Evolutionary conservation across 2,797 vertebrate species (phyloP).

Genomic region (Alcedo atthis): DNA sequence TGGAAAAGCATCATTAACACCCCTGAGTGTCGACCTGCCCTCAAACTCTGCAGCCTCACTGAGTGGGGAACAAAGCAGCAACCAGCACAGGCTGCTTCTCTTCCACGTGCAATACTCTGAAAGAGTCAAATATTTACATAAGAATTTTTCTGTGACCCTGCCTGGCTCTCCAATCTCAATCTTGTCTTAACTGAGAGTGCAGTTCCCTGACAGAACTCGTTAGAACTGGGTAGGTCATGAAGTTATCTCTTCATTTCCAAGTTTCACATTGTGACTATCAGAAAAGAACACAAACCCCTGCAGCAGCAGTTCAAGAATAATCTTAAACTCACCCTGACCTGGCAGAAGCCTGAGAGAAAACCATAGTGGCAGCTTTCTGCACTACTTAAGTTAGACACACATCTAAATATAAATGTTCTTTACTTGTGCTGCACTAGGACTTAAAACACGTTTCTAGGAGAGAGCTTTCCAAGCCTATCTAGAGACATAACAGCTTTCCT

Average conservation of each 20-base stretch:
- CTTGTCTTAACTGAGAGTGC: not conserved
- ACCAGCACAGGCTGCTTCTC: not conserved
- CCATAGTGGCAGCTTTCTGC: not conserved
- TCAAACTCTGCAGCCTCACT: not conserved
- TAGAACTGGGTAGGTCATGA: not conserved
- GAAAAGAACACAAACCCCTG: not conserved
- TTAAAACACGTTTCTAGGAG: conserved; percentile 7
- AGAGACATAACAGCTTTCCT: conserved; percentile 41
- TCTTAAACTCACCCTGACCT: conserved; percentile 17
- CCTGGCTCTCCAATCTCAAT: not conserved
- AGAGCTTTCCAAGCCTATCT: conserved; percentile 31
- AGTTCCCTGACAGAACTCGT: not conserved
- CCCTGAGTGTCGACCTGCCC: not conserved
- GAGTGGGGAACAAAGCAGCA: not conserved
- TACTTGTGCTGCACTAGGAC: not conserved
- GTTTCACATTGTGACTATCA: not conserved
- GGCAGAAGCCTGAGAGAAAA: conserved; percentile 22
- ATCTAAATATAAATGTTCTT: conserved; percentile 40
- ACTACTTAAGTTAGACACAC: not conserved
- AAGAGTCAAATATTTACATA: not conserved
- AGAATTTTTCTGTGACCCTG: not conserved
- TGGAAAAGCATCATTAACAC: not conserved
- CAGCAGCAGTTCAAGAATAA: conserved; percentile 1
- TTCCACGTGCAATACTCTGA: not conserved
- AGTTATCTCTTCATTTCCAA: not conserved